These are phyloP conservation scores for Takifugu rubripes DNA, from an alignment of 2,797 vertebrate species.

Conservation along the genomic window DNA sequence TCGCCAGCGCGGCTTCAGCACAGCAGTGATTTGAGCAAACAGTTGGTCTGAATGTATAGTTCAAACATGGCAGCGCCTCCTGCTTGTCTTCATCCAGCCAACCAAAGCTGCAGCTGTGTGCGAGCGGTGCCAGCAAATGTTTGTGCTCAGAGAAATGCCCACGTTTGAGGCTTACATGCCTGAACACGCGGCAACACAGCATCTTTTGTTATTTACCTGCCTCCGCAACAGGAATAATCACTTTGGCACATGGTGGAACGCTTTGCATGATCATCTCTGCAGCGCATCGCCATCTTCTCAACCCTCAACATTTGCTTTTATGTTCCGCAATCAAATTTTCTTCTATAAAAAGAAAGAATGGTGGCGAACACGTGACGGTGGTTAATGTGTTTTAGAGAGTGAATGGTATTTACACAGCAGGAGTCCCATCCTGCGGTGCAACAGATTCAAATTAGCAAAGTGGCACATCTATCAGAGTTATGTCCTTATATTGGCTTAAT, in stretches of 20 bases:
- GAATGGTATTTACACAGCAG: constrained; percentile 32
- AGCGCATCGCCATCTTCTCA: background rate
- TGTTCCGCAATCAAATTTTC: constrained; percentile 1
- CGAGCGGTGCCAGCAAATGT: constrained; percentile 29
- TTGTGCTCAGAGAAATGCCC: constrained; percentile 9
- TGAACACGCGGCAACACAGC: constrained; percentile 7
- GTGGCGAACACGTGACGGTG: constrained; percentile 17
- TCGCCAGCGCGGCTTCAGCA: background rate
- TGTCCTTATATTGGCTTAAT: constrained; percentile 39
- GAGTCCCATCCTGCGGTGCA: constrained; percentile 23
- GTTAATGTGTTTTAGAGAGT: constrained; percentile 30
- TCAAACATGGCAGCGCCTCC: constrained; percentile 31
- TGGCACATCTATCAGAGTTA: constrained; percentile 47
- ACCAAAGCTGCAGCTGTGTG: constrained; percentile 28
- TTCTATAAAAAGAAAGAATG: constrained; percentile 23
- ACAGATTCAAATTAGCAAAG: constrained; percentile 41
- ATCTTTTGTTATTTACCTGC: constrained; percentile 11
- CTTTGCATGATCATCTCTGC: background rate
- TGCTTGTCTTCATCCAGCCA: constrained; percentile 26
- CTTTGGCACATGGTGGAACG: background rate
- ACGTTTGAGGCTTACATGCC: constrained; percentile 26
- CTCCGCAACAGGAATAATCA: too few species aligned
- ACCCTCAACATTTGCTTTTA: constrained; percentile 6
- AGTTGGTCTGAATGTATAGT: constrained; percentile 23
- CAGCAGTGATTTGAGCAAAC: constrained; percentile 13